Evolutionary conservation across 2,888 invertebrate genomes (phyloP).

Genomic region (Sarcophaga caerulescens): DNA sequence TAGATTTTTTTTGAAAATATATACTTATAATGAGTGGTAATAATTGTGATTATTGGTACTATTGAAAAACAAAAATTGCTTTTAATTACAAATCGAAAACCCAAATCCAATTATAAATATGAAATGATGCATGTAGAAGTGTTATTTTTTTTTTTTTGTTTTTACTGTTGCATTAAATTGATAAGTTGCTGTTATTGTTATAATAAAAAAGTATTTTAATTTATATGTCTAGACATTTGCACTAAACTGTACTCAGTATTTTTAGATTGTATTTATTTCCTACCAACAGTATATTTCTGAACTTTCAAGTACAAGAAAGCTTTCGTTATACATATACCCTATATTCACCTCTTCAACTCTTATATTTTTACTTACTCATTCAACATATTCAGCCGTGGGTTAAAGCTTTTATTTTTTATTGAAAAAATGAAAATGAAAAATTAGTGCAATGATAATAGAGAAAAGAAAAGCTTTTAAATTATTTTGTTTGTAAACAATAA

Average conservation of each 20-base stretch:
- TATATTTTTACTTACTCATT: background rate
- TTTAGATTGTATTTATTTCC: background rate
- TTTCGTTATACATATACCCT: no score
- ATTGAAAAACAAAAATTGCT: background rate
- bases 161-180: no score
- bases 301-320: no score
- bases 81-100: slow-evolving; percentile 6
- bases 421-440: background rate
- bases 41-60: background rate
- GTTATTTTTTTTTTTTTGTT: background rate
- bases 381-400: slow-evolving; percentile 13
- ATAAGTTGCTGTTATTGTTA: no score
- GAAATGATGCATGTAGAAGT: slow-evolving; percentile 2
- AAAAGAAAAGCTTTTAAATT: slow-evolving; percentile 23
- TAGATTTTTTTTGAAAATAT: background rate
- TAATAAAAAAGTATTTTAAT: background rate
- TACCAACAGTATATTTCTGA: no score
- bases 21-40: background rate
- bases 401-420: slow-evolving; percentile 25
- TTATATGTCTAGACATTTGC: slow-evolving; percentile 20
- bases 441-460: slow-evolving; percentile 33
- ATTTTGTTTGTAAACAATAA: slow-evolving; percentile 1
- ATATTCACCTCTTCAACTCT: slow-evolving; percentile 20
- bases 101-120: slow-evolving; percentile 27
- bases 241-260: slow-evolving; percentile 33